Base-by-base conservation (phyloP, 2,797 vertebrate genomes). In the Paratrypauchen microcephalus region DNA sequence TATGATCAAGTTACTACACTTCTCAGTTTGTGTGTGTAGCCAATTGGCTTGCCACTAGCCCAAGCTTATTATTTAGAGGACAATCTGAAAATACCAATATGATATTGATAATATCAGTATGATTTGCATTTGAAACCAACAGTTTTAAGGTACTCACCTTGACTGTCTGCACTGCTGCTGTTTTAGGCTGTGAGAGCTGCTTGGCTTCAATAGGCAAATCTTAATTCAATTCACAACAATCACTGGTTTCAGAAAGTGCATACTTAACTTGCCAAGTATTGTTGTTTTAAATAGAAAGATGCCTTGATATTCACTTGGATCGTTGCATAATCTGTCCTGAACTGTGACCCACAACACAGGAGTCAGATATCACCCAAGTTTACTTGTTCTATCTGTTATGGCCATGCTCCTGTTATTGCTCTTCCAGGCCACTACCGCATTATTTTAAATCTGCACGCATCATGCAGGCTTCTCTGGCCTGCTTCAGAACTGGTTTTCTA, bases 401-500 rank as follows among this genome's bases (percentile, higher is more conserved):
- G 65, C 50, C 28, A 16, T 47, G 39, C 5, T 76, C 63, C 30
- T 30, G 50, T 71, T 67, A 64, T 81, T 79, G 69, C 69, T 82
- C 59, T 70, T 68, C 67, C 57, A 71, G 50, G 57, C 47, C 58
- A 39, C 70, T 81, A 77, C 56, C 59, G 78, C 71, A 82, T 83
- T 87, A 80, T 87, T 88, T 88, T 75, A 79, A 74, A 73, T 68
- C 72, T 30, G 56, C 68, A 48, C 71, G 45, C 64, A 70, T 80
- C 76, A 78, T 66, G 71, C 74, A 66, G 61, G 76, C 50, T 59
- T 82, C 70, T 69, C 65, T 52, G 65, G 55, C 62, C 72, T 26
- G 65, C 79, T 83, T 91, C 70, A 83, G 68, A 86, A 75, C 75
- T 55, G 28, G 77, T 88, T 88, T 89, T 90, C 82, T 81, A 73